Evolutionary conservation across 2,113 vertebrate genomes (phyloP).

Genomic region (Tauraco erythrolophus): DNA sequence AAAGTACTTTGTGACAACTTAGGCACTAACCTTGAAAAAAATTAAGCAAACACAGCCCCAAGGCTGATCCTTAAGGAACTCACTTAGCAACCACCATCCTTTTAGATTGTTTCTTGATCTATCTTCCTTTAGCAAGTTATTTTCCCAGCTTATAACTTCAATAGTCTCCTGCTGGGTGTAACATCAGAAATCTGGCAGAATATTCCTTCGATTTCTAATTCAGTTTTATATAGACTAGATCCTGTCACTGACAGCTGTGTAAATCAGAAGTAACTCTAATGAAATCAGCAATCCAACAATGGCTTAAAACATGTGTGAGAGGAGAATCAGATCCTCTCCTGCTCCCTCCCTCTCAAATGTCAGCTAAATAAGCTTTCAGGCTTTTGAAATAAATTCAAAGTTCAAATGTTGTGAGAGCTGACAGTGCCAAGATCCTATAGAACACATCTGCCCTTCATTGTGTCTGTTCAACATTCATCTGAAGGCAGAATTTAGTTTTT

Average conservation of each 20-base stretch:
- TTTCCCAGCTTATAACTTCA: constrained; percentile 13
- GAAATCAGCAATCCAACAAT: constrained; percentile 50
- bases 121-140: constrained; percentile 21
- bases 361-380: constrained; percentile 38
- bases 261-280: constrained; percentile 50
- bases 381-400: constrained; percentile 57
- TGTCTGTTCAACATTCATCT: constrained; percentile 6
- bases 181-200: constrained; percentile 41
- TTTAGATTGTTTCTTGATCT: neutral
- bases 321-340: neutral
- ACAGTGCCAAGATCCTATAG: constrained; percentile 55
- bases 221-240: constrained; percentile 25
- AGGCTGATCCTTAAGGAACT: neutral
- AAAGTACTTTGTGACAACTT: neutral
- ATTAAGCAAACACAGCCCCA: neutral
- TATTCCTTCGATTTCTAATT: constrained; percentile 43
- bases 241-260: constrained; percentile 4
- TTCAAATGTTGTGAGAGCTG: constrained; percentile 25
- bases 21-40: neutral
- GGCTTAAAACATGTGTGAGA: constrained; percentile 32
- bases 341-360: neutral
- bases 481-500: constrained; percentile 11
- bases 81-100: neutral
- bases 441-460: constrained; percentile 58
- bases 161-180: neutral